A percentile compares a stretch with the other conserved stretches of the same genome.
These are phyloP conservation scores for Stegodyphus mimosarum DNA, from an alignment of 1,140 invertebrate genomes.

Conservation along the genomic window DNA sequence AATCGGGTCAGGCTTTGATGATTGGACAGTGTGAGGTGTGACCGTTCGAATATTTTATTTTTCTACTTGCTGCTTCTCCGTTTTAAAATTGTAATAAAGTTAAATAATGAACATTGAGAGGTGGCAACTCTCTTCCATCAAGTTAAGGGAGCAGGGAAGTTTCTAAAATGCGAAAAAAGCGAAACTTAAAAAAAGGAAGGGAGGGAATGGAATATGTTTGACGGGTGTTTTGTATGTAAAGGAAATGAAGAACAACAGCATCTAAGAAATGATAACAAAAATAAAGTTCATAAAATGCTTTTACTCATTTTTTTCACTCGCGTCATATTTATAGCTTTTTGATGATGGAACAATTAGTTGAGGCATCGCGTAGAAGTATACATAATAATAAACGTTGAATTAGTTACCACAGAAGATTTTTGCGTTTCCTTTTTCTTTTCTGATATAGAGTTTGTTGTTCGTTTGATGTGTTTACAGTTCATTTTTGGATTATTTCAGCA, in stretches of 20 bases:
- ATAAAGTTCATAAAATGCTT: background rate
- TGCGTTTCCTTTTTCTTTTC: no score
- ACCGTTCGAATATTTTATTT: slow-evolving; percentile 4
- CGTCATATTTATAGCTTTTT: background rate
- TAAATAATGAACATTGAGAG: slow-evolving; percentile 16
- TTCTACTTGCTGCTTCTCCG: background rate
- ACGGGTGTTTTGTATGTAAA: no score
- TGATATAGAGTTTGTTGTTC: no score
- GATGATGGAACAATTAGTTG: background rate
- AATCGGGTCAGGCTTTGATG: slow-evolving; percentile 43
- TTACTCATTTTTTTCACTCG: background rate
- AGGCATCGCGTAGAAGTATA: background rate
- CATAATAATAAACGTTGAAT: no score
- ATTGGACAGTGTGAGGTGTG: slow-evolving; percentile 47
- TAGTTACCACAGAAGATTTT: no score
- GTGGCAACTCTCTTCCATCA: background rate
- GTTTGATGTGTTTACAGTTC: no score
- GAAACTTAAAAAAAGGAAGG: background rate
- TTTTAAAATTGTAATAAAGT: slow-evolving; percentile 31
- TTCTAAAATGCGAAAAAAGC: background rate
- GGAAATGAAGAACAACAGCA: background rate
- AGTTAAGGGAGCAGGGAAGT: background rate
- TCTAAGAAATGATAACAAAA: background rate
- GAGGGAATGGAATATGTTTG: background rate
- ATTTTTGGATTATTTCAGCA: no score